These are phyloP conservation scores for Brachyistius frenatus DNA, from an alignment of 2,113 vertebrate genomes.

Conservation along the genomic window DNA sequence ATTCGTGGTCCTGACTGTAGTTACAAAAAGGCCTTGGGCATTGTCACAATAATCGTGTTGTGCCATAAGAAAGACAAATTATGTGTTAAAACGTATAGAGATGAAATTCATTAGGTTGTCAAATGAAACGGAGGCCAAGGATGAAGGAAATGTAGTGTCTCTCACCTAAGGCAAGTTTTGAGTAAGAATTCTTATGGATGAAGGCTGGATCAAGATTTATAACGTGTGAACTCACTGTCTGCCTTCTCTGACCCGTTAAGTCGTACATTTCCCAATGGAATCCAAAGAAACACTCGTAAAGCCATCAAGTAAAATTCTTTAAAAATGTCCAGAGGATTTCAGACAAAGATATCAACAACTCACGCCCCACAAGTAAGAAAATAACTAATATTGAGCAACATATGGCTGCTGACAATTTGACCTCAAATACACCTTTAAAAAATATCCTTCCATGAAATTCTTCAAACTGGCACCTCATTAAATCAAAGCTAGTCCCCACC, in stretches of 20 bases:
- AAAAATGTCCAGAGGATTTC: constrained; percentile 1
- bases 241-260: constrained; percentile 50
- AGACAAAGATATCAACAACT: constrained; percentile 15
- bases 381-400: not conserved
- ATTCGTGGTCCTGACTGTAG: constrained; percentile 34
- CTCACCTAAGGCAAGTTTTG: constrained; percentile 62
- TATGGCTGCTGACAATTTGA: constrained; percentile 18
- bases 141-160: constrained; percentile 40
- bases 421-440: constrained; percentile 16
- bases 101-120: constrained; percentile 51
- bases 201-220: constrained; percentile 70
- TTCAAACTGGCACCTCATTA: constrained; percentile 45
- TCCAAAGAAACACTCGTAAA: constrained; percentile 37
- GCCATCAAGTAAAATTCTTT: not conserved
- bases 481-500: constrained; percentile 71
- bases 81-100: constrained; percentile 45
- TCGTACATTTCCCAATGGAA: constrained; percentile 26
- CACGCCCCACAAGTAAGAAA: not conserved
- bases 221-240: constrained; percentile 50
- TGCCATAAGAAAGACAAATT: constrained; percentile 57
- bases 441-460: constrained; percentile 7
- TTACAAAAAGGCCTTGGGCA: constrained; percentile 38
- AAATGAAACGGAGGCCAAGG: constrained; percentile 21
- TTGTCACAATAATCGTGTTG: not conserved
- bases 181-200: constrained; percentile 53